Base-by-base conservation (phyloP, 1,140 invertebrate genomes). In the Drosophila sproati region DNA sequence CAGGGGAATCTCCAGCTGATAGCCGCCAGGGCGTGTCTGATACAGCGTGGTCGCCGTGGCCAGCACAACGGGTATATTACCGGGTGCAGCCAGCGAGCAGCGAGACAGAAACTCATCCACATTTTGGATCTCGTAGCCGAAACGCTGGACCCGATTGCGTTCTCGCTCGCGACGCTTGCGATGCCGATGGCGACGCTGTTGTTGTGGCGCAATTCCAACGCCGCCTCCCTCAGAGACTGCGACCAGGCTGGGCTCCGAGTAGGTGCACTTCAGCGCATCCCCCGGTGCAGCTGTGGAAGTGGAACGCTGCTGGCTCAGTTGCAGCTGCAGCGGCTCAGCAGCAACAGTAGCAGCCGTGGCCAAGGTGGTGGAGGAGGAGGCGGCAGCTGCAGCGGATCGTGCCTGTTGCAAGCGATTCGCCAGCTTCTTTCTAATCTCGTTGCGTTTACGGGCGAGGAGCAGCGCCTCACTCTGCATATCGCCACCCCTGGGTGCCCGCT, bases 21-120 rank as follows among this genome's bases (percentile, higher is more conserved):
- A 94, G 20, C 95, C 95, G 10, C 95, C 95, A 0, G 93, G 86
- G 51, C 95, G 94, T 0, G 96, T 97, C 85, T 96, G 95, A 90
- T 97, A 97, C 5, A 97, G 92, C 0, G 95, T 94, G 51, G 95
- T 96, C 0, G 96, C 95, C 50, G 95, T 95, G 41, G 96, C 95
- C 34, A 97, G 92, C 2, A 97, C 96, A 3, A 97, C 96, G 5
- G 96, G 96, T 63, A 97, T 96, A 88, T 97, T 97, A 5, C 96
- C 96, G 3, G 96, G 96, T 54, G 94, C 72, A 5, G 86, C 68
- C 31, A 92, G 64, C 4, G 92, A 92, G 63, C 92, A 92, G 52
- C 96, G 96, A 2, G 94, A 94, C 5, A 97, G 93, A 87, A 96
- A 96, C 34, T 94, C 94, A 73, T 96, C 96, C 37, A 96, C 94